A percentile compares a stretch with the other conserved stretches of the same genome.
These are phyloP conservation scores for Actinia tenebrosa DNA, from an alignment of 64 coral and sea anemone genomes.

Conservation along the genomic window DNA sequence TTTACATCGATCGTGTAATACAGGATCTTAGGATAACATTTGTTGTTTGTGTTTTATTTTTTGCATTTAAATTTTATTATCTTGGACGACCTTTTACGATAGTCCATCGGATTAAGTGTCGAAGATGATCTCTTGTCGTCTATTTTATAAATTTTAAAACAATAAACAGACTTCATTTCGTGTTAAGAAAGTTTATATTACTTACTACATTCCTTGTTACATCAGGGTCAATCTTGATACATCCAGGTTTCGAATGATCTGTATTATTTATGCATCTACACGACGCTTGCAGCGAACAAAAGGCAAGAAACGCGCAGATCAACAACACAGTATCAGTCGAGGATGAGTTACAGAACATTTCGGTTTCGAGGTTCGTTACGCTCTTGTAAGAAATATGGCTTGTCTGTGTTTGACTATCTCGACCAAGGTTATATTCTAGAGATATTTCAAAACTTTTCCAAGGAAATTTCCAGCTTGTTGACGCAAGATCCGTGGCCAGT, in stretches of 20 bases:
- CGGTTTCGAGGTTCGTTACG: neutral
- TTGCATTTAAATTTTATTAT: too few species aligned
- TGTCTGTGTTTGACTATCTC: neutral
- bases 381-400: neutral
- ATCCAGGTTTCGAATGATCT: neutral
- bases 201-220: constrained; percentile 4
- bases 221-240: neutral
- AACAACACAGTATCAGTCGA: neutral
- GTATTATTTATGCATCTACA: neutral
- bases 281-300: neutral
- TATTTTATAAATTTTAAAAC: too few species aligned
- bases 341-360: neutral
- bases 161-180: too few species aligned
- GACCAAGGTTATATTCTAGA: neutral
- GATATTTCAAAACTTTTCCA: neutral
- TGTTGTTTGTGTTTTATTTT: too few species aligned
- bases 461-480: neutral
- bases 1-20: too few species aligned
- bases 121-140: too few species aligned
- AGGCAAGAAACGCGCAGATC: neutral
- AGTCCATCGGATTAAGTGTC: too few species aligned
- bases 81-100: too few species aligned
- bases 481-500: neutral
- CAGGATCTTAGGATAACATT: too few species aligned
- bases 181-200: neutral